Evolutionary conservation across 92 coral and sea anemone genomes (phyloP).

Genomic region (Scolanthus callimorphus): DNA sequence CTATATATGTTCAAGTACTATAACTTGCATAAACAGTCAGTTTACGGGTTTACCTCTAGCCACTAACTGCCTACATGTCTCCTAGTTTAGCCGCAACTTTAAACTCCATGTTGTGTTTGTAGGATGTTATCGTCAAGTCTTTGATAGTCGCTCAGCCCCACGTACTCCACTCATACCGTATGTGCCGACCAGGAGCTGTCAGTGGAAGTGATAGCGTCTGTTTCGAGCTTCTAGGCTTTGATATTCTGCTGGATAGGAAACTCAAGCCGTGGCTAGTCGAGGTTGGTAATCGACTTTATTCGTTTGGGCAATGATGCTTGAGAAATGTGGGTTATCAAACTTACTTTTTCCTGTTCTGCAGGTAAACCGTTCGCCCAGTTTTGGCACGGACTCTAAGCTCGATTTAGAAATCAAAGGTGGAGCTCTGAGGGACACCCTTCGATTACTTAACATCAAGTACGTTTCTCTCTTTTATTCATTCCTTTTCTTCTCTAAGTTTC

Average conservation of each 20-base stretch:
- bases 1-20: too few relatives aligned
- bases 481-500: background rate
- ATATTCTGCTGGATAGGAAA: constrained; percentile 81
- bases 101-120: too few relatives aligned
- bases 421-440: constrained; percentile 73
- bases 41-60: too few relatives aligned
- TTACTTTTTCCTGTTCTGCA: constrained; percentile 7
- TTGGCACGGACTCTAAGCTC: constrained; percentile 95
- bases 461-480: background rate
- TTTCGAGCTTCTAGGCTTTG: constrained; percentile 94
- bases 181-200: constrained; percentile 86
- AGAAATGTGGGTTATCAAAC: too few relatives aligned
- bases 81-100: too few relatives aligned
- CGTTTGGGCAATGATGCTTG: too few relatives aligned
- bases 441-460: constrained; percentile 87
- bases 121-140: constrained; percentile 94
- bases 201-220: constrained; percentile 90
- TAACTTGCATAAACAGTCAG: too few relatives aligned
- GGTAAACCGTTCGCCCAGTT: constrained; percentile 98
- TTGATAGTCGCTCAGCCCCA: constrained; percentile 92
- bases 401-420: constrained; percentile 92
- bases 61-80: too few relatives aligned
- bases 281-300: too few relatives aligned
- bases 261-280: constrained; percentile 93
- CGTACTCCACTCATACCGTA: constrained; percentile 91